A percentile compares a stretch with the other conserved stretches of the same genome.
Evolutionary conservation across 2,113 vertebrate species (phyloP).

Genomic region (Cyanistes caeruleus): DNA sequence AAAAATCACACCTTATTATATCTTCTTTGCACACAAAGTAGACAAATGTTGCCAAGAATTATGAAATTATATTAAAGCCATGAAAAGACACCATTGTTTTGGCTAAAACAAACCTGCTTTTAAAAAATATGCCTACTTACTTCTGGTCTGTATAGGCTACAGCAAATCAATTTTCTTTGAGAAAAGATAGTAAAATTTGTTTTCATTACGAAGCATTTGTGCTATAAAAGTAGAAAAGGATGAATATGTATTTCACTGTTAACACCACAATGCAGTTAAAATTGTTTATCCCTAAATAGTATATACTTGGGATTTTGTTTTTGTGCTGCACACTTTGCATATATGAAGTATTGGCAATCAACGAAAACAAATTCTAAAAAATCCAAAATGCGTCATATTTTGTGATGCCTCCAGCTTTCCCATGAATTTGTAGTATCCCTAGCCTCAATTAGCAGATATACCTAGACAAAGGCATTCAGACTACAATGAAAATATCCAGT

Average conservation of each 20-base stretch:
- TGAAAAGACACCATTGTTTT: neutral
- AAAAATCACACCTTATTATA: rapidly evolving
- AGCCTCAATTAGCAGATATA: neutral
- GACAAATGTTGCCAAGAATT: neutral
- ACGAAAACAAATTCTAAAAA: neutral
- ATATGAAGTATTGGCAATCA: neutral
- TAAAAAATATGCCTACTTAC: neutral
- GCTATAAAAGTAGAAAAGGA: neutral
- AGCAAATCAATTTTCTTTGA: neutral
- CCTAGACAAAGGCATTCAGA: neutral
- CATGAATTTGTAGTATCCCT: neutral
- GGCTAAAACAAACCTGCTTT: neutral
- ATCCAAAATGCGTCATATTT: neutral
- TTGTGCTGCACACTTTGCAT: neutral
- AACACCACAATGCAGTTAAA: neutral
- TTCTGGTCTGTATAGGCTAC: neutral
- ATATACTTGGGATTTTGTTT: neutral
- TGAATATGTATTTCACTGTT: neutral
- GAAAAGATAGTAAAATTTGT: neutral
- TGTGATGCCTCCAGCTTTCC: neutral
- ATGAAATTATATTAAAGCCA: neutral
- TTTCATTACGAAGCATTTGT: neutral
- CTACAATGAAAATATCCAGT: neutral
- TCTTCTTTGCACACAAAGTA: neutral
- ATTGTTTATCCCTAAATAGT: neutral